Evolutionary conservation across 2,113 vertebrate genomes (phyloP).

Genomic region (Brachionichthys hirsutus): DNA sequence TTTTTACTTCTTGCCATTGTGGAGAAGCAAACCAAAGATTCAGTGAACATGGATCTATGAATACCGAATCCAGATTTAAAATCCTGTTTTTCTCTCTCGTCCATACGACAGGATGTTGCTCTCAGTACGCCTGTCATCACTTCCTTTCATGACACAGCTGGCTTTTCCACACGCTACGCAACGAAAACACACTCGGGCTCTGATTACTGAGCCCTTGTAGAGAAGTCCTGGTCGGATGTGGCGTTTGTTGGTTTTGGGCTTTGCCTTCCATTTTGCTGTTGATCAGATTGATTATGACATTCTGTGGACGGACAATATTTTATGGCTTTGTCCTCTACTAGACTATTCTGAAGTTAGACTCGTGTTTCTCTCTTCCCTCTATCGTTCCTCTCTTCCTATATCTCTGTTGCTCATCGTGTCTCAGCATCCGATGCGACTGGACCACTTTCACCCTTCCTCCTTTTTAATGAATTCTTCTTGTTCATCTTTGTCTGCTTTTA

Average conservation of each 20-base stretch:
- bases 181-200: not conserved
- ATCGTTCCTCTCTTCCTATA: not conserved
- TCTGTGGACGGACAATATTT: too few species aligned
- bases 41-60: conserved; percentile 7
- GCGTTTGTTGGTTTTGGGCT: conserved; percentile 4
- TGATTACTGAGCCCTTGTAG: conserved; percentile 3
- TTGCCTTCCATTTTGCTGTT: not conserved
- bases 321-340: too few species aligned
- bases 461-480: not conserved
- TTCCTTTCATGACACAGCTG: conserved; percentile 26
- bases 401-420: not conserved
- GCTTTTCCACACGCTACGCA: conserved; percentile 9
- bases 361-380: not conserved
- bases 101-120: conserved; percentile 15
- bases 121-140: conserved; percentile 26
- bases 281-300: too few species aligned
- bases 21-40: not conserved
- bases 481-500: conserved; percentile 5
- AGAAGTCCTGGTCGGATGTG: not conserved
- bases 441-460: not conserved
- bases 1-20: not conserved
- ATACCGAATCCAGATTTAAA: not conserved
- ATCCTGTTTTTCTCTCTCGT: conserved; percentile 12
- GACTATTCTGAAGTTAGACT: too few species aligned
- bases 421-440: not conserved